Percentiles rank a stretch among this genome's conserved stretches.
These are phyloP conservation scores for Centropus bengalensis DNA, from an alignment of 2,113 vertebrate species.

Conservation along the genomic window DNA sequence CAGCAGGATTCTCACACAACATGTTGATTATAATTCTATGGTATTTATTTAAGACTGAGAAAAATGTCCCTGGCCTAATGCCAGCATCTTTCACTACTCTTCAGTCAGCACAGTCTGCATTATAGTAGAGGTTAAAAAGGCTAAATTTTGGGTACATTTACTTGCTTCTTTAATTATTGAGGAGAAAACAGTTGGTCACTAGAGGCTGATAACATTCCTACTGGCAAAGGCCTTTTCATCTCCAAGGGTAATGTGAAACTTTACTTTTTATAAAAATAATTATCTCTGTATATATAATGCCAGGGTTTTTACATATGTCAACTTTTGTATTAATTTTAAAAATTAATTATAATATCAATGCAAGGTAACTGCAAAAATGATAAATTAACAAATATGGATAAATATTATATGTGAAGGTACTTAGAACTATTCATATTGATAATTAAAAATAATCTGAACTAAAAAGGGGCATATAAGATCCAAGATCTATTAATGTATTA, in stretches of 20 bases:
- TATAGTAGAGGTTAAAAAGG: conserved; percentile 59
- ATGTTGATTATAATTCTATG: conserved; percentile 32
- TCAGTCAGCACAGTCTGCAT: background rate
- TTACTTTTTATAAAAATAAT: conserved; percentile 61
- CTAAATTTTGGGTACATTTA: conserved; percentile 40
- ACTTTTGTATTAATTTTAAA: conserved; percentile 47
- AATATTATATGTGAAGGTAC: conserved; percentile 32
- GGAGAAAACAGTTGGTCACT: conserved; percentile 69
- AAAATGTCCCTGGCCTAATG: conserved; percentile 35
- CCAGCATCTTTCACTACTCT: conserved; percentile 36
- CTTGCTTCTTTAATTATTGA: conserved; percentile 74
- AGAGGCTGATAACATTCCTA: conserved; percentile 65
- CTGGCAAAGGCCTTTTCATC: conserved; percentile 45
- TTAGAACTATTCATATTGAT: background rate
- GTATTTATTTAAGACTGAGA: conserved; percentile 47
- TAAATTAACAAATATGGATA: conserved; percentile 45
- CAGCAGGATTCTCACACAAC: conserved; percentile 48
- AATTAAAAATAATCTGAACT: background rate
- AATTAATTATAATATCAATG: conserved; percentile 17
- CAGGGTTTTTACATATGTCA: conserved; percentile 16
- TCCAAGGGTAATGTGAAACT: background rate
- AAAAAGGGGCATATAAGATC: background rate
- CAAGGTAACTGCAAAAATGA: background rate
- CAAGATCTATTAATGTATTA: background rate
- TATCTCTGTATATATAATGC: conserved; percentile 44